A percentile compares a stretch with the other conserved stretches of the same genome.
These are phyloP conservation scores for Heteractis magnifica DNA, from an alignment of 92 coral and sea anemone species.

Conservation along the genomic window DNA sequence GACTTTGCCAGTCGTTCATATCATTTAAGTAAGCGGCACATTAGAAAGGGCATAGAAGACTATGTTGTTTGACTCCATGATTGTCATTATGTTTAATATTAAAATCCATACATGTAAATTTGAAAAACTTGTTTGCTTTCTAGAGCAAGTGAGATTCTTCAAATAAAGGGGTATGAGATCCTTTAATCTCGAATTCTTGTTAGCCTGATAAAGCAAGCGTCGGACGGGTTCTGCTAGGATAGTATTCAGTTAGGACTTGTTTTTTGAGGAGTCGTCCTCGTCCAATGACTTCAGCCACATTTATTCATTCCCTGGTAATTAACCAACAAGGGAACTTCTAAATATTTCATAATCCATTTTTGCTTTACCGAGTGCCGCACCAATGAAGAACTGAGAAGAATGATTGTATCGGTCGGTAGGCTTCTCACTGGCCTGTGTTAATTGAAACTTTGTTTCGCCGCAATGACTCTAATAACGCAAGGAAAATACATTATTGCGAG, in stretches of 20 bases:
- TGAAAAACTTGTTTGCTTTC: constrained; percentile 21
- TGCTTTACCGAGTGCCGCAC: constrained; percentile 72
- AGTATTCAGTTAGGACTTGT: neutral
- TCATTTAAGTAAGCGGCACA: constrained; percentile 52
- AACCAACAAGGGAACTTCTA: constrained; percentile 58
- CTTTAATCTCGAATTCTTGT: constrained; percentile 1
- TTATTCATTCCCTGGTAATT: constrained; percentile 47
- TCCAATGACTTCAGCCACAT: constrained; percentile 9
- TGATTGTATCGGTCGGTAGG: constrained; percentile 74
- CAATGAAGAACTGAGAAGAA: constrained; percentile 58
- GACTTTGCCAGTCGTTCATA: constrained; percentile 47
- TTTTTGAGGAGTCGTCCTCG: neutral
- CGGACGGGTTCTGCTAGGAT: neutral
- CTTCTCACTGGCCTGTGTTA: constrained; percentile 68
- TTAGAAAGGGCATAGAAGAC: constrained; percentile 19
- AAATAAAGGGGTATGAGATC: constrained; percentile 6
- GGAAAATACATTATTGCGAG: constrained; percentile 73
- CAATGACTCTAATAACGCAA: constrained; percentile 66
- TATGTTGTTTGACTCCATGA: constrained; percentile 19
- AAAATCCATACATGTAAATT: constrained; percentile 33
- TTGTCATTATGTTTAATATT: constrained; percentile 21
- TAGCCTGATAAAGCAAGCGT: neutral
- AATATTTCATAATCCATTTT: constrained; percentile 70
- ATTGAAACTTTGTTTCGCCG: constrained; percentile 94
- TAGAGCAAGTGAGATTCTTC: constrained; percentile 3